Evolutionary conservation across 2,888 invertebrate species (phyloP).

Genomic region (Gerris lacustris): DNA sequence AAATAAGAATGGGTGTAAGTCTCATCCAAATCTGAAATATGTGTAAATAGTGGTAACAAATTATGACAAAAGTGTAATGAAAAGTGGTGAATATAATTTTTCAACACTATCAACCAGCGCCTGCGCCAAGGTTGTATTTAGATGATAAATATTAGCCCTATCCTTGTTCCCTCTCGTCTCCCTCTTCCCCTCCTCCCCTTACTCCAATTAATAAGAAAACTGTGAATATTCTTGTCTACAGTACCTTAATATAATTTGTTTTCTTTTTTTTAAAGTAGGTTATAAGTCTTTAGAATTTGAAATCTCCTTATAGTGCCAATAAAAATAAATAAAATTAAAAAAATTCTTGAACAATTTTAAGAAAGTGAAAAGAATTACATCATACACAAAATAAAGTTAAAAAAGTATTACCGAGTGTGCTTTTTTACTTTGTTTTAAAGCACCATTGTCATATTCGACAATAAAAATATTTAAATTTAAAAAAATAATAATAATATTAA

Average conservation of each 20-base stretch:
- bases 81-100: too few relatives aligned
- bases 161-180: neutral
- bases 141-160: neutral
- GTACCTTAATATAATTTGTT: neutral
- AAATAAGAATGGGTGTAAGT: too few relatives aligned
- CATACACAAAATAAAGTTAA: neutral
- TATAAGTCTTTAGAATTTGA: neutral
- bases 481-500: too few relatives aligned
- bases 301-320: neutral
- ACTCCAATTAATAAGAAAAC: neutral
- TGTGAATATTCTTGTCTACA: slow-evolving; percentile 1
- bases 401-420: neutral
- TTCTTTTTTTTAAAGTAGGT: neutral
- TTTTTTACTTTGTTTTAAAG: neutral
- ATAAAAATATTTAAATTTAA: neutral
- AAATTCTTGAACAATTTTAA: neutral
- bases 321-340: neutral
- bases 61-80: too few relatives aligned
- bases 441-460: neutral
- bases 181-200: neutral
- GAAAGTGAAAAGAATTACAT: neutral
- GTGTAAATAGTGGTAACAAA: too few relatives aligned
- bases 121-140: neutral
- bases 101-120: neutral
- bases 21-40: too few relatives aligned